Percentiles rank a stretch among this genome's conserved stretches.
Evolutionary conservation across 2,888 invertebrate genomes (phyloP).

Genomic region (Elegia similella): DNA sequence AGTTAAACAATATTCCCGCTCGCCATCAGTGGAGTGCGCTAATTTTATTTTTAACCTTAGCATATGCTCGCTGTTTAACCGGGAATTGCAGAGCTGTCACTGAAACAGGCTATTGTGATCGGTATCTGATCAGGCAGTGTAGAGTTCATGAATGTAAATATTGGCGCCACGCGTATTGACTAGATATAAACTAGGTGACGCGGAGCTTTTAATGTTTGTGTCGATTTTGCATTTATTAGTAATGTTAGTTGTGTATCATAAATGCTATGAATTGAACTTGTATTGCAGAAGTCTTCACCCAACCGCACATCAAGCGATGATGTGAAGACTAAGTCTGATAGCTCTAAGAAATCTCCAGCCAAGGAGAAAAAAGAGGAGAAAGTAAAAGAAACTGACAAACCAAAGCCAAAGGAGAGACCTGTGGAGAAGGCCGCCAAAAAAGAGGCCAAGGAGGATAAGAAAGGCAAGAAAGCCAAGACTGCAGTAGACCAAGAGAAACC

Average conservation of each 20-base stretch:
- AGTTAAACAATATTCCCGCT: constrained; percentile 48
- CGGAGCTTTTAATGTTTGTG: not conserved
- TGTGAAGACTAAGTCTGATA: constrained; percentile 81
- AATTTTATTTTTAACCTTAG: constrained; percentile 78
- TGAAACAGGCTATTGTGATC: not conserved
- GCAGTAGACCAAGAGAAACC: constrained; percentile 84
- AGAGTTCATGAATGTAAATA: not conserved
- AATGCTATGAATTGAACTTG: not conserved
- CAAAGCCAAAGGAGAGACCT: constrained; percentile 66
- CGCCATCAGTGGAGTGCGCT: constrained; percentile 53
- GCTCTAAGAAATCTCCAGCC: constrained; percentile 78
- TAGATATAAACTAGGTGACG: not conserved
- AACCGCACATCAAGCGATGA: constrained; percentile 83
- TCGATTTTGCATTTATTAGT: not conserved
- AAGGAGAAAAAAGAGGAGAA: constrained; percentile 83
- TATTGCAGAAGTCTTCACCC: constrained; percentile 81
- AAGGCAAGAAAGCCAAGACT: constrained; percentile 82
- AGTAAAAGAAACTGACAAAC: constrained; percentile 72
- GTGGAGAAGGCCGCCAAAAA: constrained; percentile 66
- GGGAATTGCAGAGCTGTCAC: constrained; percentile 30
- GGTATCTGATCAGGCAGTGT: not conserved
- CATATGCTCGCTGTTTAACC: constrained; percentile 57
- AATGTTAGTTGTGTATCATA: not conserved
- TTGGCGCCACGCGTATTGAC: not conserved
- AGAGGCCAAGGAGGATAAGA: constrained; percentile 70